Evolutionary conservation across 2,797 vertebrate genomes (phyloP).

Genomic region (Pelochelys cantorii): DNA sequence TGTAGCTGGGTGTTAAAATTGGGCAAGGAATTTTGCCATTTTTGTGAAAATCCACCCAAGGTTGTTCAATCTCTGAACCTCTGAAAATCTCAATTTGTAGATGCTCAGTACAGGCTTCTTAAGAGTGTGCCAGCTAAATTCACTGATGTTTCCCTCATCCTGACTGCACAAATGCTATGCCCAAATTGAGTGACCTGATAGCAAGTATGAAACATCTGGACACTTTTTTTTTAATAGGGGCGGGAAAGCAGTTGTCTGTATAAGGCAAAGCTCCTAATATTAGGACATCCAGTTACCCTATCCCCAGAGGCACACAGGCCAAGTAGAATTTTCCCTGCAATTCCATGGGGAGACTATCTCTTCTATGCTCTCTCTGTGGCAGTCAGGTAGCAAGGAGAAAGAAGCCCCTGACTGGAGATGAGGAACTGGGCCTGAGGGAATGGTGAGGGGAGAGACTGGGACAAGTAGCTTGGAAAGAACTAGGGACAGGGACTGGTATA

Average conservation of each 20-base stretch:
- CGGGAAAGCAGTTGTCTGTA: neutral
- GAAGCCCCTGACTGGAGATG: neutral
- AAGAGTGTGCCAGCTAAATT: constrained; percentile 21
- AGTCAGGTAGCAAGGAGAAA: neutral
- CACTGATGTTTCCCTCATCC: neutral
- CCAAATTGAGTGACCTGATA: neutral
- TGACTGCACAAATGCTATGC: neutral
- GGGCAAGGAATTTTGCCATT: neutral
- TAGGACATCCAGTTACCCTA: neutral
- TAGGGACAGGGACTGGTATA: neutral
- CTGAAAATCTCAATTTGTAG: constrained; percentile 39
- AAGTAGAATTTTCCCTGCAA: neutral
- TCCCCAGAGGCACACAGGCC: neutral
- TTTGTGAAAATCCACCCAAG: neutral
- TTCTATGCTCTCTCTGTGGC: neutral
- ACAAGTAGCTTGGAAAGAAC: neutral
- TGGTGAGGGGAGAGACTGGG: neutral
- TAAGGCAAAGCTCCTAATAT: neutral
- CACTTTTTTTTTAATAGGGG: neutral
- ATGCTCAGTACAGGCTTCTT: neutral
- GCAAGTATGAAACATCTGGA: neutral
- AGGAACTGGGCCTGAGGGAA: neutral
- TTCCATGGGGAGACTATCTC: neutral
- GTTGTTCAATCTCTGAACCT: neutral
- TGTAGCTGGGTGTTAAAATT: neutral